phyloP scores from a whole-genome alignment of 2,797 vertebrate genomes.

The Pyrocephalus nanus region DNA sequence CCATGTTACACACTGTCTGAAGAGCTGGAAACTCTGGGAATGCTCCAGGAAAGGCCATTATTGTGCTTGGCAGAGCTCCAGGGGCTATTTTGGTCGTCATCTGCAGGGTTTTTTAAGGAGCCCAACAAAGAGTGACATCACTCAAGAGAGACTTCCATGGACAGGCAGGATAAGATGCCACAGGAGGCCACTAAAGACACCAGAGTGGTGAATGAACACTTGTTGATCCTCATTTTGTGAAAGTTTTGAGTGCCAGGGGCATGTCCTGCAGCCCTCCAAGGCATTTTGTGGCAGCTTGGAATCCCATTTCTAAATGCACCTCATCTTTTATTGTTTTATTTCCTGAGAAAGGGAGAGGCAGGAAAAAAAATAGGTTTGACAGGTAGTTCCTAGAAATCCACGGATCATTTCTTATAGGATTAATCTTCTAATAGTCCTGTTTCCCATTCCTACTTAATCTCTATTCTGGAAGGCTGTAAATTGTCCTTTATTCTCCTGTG shows the following conservation, averaged over 20 bases:
- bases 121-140: not conserved
- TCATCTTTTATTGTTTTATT: too few relatives aligned
- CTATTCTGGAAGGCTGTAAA: not conserved
- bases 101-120: not conserved
- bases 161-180: not conserved
- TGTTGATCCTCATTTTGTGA: not conserved
- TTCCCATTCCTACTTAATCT: not conserved
- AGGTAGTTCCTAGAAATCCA: not conserved
- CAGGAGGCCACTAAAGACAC: not conserved
- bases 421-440: not conserved
- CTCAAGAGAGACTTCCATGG: not conserved
- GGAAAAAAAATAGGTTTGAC: rapidly evolving
- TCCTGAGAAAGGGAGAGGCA: not conserved
- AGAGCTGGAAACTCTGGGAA: conserved; percentile 42
- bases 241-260: not conserved
- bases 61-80: conserved; percentile 26
- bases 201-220: not conserved
- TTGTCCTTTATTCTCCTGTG: not conserved
- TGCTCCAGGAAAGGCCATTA: conserved; percentile 16
- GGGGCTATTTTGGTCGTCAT: not conserved
- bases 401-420: rapidly evolving
- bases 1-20: not conserved
- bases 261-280: not conserved
- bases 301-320: not conserved
- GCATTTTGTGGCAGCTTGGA: not conserved